Base-by-base conservation (phyloP, 2,888 invertebrate species). In the Sinotaia quadrata region DNA sequence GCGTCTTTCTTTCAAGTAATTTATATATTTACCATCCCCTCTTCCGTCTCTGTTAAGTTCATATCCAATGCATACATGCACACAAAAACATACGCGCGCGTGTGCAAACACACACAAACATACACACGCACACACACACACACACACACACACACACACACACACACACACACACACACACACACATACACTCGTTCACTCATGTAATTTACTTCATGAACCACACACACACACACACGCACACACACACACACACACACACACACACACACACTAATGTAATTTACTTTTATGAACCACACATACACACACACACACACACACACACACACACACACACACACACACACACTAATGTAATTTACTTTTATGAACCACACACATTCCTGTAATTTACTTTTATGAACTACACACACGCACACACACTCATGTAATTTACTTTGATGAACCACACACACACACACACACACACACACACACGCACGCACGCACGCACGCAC, bases 101-200 rank as follows among this genome's bases (percentile, higher is more conserved):
- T 41, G 41, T 15, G 33, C n/a, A n/a, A n/a, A n/a, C n/a, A n/a
- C n/a, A n/a, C n/a, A n/a, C n/a, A n/a, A n/a, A n/a, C n/a, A n/a
- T n/a, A n/a, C n/a, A n/a, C n/a, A n/a, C n/a, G n/a, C n/a, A n/a
- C n/a, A n/a, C n/a, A n/a, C n/a, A n/a, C 31, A 56, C n/a, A 56
- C 33, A 33, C 56, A 56, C 33, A 56, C 56, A 56, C 56, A 56
- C 56, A 56, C 56, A 56, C 56, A 56, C 56, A 56, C 56, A 56
- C 56, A 56, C 52, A 1, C 24, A 21, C 24, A 34, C 12, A 4
- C 27, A 58, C 8, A 7, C n/a, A 36, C 18, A 36, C 37, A 58
- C 18, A 31, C 24, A 58, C n/a, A n/a, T n/a, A n/a, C n/a, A n/a
- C n/a, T n/a, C n/a, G n/a, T n/a, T n/a, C n/a, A n/a, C n/a, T n/a